Base-by-base conservation (phyloP, 2,888 invertebrate genomes). In the Antitype chi region DNA sequence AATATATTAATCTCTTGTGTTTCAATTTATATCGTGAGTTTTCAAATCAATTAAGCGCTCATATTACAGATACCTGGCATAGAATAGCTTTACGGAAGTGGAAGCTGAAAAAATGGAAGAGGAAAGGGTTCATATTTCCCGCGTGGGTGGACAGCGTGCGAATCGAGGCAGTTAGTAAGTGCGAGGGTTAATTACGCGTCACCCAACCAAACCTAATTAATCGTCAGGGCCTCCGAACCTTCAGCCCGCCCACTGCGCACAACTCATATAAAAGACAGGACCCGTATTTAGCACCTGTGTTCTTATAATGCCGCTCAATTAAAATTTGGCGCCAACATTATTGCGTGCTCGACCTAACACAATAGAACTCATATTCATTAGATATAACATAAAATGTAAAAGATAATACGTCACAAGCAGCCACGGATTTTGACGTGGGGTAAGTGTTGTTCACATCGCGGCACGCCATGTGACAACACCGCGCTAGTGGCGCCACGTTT, bases 161-260 rank as follows among this genome's bases (percentile, higher is more conserved):
- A 85, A 89, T 88, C 75, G 83, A 85, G 86, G 78, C 81, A 89
- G 88, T 89, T 90, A 88, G 87, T 85, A 87, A 89, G 88, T 89
- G 84, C 76, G 81, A 81, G 84, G 82, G 88, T 90, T 92, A 93
- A 93, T 94, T 91, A 92, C 88, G 88, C 90, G 89, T 91, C 90
- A 90, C 89, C 90, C 89, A 89, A 89, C 86, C 88, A 90, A 90
- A 90, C 86, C 90, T 92, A 92, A 94, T 94, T 92, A 93, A 93
- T 93, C 88, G 90, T 78, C 85, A 72, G 84, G 76, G 82, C 85
- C 85, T 88, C 85, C 79, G 84, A 89, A 89, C 81, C 78, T 78
- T 74, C 81, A 74, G 77, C 83, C 85, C 76, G 60, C 83, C 74
- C 83, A 80, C 81, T 77, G 82, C 82, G 74, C 87, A 85, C 85